Percentiles rank a stretch among this genome's conserved stretches.
These are phyloP conservation scores for Melanchra persicariae DNA, from an alignment of 2,888 invertebrate genomes.

Conservation along the genomic window DNA sequence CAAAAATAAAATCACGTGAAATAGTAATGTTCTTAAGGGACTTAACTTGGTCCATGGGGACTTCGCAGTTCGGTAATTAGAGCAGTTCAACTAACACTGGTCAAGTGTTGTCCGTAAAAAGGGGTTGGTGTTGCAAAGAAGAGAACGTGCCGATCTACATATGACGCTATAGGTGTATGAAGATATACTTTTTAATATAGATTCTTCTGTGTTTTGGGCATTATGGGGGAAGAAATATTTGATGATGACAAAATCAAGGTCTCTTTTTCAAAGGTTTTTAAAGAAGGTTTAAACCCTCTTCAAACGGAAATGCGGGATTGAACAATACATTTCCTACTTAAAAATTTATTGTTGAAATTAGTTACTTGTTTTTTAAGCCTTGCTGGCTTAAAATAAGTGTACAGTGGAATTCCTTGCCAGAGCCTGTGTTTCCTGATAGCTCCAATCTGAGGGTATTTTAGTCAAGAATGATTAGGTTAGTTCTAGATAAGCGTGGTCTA, in stretches of 20 bases:
- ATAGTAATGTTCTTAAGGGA: conserved; percentile 33
- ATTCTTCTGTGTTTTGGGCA: neutral
- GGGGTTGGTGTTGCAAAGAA: conserved; percentile 47
- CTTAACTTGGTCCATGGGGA: conserved; percentile 43
- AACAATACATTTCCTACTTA: no score
- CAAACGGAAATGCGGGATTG: neutral
- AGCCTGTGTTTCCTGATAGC: neutral
- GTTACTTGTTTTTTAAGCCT: no score
- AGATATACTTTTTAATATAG: conserved; percentile 2
- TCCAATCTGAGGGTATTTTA: neutral
- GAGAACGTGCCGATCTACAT: conserved; percentile 4
- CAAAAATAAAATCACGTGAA: conserved; percentile 47
- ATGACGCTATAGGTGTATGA: neutral
- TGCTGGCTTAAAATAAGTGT: no score
- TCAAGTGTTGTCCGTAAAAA: conserved; percentile 35
- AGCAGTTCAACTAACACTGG: conserved; percentile 47
- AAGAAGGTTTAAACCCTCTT: neutral
- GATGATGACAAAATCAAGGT: neutral
- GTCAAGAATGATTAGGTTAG: neutral
- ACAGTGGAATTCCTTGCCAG: no score
- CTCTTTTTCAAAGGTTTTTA: neutral
- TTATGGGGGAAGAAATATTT: neutral
- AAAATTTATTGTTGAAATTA: no score
- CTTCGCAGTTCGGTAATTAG: conserved; percentile 28
- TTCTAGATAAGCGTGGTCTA: neutral